Evolutionary conservation across 2,113 vertebrate genomes (phyloP).

Genomic region (Ariopsis seemanni): DNA sequence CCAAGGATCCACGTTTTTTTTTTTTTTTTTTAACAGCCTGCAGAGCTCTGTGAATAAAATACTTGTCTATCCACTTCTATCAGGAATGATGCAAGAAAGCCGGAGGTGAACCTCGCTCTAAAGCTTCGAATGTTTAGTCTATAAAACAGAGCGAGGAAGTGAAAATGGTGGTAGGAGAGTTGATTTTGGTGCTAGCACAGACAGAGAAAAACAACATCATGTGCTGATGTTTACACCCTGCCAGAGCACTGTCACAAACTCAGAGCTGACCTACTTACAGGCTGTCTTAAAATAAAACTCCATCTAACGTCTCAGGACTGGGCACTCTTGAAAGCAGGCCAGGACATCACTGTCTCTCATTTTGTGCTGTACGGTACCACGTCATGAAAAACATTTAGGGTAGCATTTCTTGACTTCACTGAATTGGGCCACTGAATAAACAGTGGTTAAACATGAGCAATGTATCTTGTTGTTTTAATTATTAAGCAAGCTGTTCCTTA

Average conservation of each 20-base stretch:
- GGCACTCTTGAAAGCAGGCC: conserved; percentile 46
- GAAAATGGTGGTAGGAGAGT: conserved; percentile 54
- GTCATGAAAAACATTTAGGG: conserved; percentile 36
- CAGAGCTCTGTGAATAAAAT: conserved; percentile 29
- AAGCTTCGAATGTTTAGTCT: conserved; percentile 55
- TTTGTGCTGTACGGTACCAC: conserved; percentile 20
- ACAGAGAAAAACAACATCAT: conserved; percentile 78
- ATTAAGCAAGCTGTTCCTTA: conserved; percentile 72
- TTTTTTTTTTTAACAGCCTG: background rate
- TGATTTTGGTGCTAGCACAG: conserved; percentile 69
- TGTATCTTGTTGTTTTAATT: conserved; percentile 77
- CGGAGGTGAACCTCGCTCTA: conserved; percentile 67
- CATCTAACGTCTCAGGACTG: conserved; percentile 67
- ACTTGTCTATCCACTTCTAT: conserved; percentile 7
- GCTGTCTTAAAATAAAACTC: conserved; percentile 76
- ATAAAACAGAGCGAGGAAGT: conserved; percentile 49
- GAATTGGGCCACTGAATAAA: conserved; percentile 66
- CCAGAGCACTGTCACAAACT: conserved; percentile 74
- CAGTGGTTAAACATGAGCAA: conserved; percentile 73
- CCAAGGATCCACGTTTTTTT: background rate
- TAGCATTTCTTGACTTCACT: conserved; percentile 55
- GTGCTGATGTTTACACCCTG: conserved; percentile 77
- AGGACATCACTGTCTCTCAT: conserved; percentile 35
- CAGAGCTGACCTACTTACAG: conserved; percentile 75
- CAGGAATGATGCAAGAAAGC: conserved; percentile 49